Base-by-base conservation (phyloP, 1,140 invertebrate species). In the Nymphalis io region DNA sequence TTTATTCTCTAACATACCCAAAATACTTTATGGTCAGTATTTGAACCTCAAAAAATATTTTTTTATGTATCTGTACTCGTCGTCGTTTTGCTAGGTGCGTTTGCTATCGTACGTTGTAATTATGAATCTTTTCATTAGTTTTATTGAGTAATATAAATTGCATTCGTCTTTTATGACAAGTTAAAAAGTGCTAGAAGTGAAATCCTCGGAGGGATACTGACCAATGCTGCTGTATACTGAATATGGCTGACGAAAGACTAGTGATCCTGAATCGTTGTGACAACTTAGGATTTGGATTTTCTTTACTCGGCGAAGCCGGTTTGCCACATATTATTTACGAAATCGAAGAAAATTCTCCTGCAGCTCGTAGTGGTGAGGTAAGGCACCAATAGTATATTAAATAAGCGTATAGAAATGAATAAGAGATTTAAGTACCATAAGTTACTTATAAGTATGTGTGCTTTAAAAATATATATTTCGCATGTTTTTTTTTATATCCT, bases 241-340 rank as follows among this genome's bases (percentile, higher is more conserved):
- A 93, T 93, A 96, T 96, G 95, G 95, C 95, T 94, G 96, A 96
- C 94, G 96, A 96, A 93, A 93, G 96, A 92, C 93, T 95, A 93
- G 96, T 96, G 88, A 95, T 96, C 90, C 93, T 96, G 90, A 95
- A 94, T 90, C 95, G 95, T 84, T 95, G 94, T 93, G 96, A 96
- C 92, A 95, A 95, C 92, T 94, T 94, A 89, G 96, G 96, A 82
- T 96, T 97, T 87, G 97, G 97, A 80, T 97, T 98, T 93, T 97
- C 96, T 78, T 92, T 98, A 76, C 94, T 98, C 81, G 96, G 96
- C 71, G 96, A 96, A 91, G 95, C 96, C 81, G 96, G 96, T 87
- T 94, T 97, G 85, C 96, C 97, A 82, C 97, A 97, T 85, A 96
- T 97, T 87, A 97, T 98, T 88, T 97, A 97, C 93, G 95, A 97